Base-by-base conservation (phyloP, 2,113 vertebrate species). In the Osmerus mordax region DNA sequence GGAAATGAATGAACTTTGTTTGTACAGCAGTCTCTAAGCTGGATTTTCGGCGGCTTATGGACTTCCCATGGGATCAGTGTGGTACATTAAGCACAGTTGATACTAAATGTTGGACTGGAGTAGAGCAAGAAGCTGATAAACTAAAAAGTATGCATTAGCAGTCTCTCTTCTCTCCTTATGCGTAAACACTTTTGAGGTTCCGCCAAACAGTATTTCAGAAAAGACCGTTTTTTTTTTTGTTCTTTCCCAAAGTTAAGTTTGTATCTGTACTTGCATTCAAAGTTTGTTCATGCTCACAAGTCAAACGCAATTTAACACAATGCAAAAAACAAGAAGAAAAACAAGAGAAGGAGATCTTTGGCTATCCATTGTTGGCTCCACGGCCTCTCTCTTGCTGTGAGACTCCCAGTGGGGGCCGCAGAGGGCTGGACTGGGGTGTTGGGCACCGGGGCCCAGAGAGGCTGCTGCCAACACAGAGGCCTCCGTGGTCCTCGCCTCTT, bases 401-500 rank as follows among this genome's bases (percentile, higher is more conserved):
- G 78, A 14, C 29, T 74, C 81, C 73, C 60, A 29, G 76, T 79
- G 85, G 79, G 83, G 80, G 77, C 75, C 77, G 69, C 16, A 76
- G 76, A 71, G 78, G 78, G 77, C 81, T 81, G 85, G 78, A 77
- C 71, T 79, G 71, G 72, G 82, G 78, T 59, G 80, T 78, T 82
- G 71, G 77, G 71, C 73, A 78, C 13, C 56, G 79, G 74, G 85
- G 87, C 81, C 58, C 74, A 76, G 71, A 75, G 82, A 81, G 82
- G 84, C 80, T 76, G 85, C 86, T 87, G 84, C 84, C 86, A 84
- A 76, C 81, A 79, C 80, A 83, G 80, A 83, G 80, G 72, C 15
- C 78, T 83, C 81, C 74, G 69, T 83, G 85, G 85, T 84, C 81
- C 87, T 78, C 87, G 87, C 81, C 76, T 81, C 77, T 85, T 86